Base-by-base conservation (phyloP, 2,797 vertebrate genomes). In the Ceyx erithaca region DNA sequence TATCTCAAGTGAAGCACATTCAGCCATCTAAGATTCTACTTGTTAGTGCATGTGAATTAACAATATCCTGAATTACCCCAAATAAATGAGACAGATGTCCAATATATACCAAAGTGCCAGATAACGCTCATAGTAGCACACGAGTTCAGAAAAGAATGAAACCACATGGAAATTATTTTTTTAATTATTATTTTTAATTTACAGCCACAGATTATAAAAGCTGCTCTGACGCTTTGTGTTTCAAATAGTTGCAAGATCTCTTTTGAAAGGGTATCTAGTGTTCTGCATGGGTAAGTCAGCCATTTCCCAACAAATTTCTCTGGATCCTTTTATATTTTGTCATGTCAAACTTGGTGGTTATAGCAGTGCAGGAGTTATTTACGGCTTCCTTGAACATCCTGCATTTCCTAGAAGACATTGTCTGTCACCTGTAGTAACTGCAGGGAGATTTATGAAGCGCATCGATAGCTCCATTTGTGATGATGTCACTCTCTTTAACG, bases 401-500 rank as follows among this genome's bases (percentile, higher is more conserved):
- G 81, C 66, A 48, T 93, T 94, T 95, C 89, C 92, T 94, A 75
- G 92, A 92, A 92, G 90, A 92, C 92, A 78, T 33, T 68, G 70
- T 41, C 90, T 92, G 93, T 94, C 94, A 96, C 93, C 86, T 94
- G 86, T 49, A 80, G 68, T 61, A 89, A 85, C 76, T 76, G 52
- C 64, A 68, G 78, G 51, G 76, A 66, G 78, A 96, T 96, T 96
- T 96, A 96, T 92, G 87, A 61, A 87, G 87, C 2, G 0, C 80
- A 62, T 90, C 57, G 5, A 63, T 57, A 80, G 84, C 81, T 93
- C 89, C 94, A 93, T 93, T 95, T 96, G 86, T 82, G 93, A 82
- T 96, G 93, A 96, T 89, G 93, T 96, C 95, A 96, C 79, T 92
- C 63, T 20, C 78, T 87, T 78, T 82, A 89, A 85, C 73, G 78